phyloP scores from a whole-genome alignment of 2,113 vertebrate genomes.

The Gopherus evgoodei region DNA sequence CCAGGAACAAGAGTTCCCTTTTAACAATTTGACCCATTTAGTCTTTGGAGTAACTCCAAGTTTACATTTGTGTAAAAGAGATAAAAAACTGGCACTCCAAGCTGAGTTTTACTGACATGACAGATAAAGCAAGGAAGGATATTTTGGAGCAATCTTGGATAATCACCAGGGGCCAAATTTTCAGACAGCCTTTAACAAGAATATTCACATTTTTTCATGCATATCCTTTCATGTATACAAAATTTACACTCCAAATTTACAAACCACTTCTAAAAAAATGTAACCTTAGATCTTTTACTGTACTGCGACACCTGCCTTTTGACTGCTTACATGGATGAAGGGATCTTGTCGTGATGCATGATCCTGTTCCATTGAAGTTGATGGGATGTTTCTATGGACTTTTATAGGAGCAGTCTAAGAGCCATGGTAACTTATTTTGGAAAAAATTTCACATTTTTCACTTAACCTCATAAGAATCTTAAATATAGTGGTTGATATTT shows the following conservation, averaged over 20 bases:
- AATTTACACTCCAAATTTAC: not conserved
- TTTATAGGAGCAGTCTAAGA: not conserved
- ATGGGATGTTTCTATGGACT: not conserved
- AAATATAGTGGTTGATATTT: not conserved
- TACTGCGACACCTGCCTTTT: not conserved
- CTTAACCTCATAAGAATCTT: not conserved
- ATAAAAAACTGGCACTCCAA: not conserved
- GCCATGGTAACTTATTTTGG: not conserved
- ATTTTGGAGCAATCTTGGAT: not conserved
- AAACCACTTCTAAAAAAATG: not conserved
- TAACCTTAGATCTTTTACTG: not conserved
- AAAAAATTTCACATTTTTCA: not conserved
- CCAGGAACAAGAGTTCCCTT: not conserved
- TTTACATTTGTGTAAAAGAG: not conserved
- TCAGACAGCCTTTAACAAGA: not conserved
- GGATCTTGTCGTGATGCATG: not conserved
- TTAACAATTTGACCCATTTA: not conserved
- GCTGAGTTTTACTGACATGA: not conserved
- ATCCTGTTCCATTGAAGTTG: not conserved
- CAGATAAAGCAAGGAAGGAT: not conserved
- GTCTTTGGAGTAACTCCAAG: not conserved
- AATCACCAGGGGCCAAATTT: not conserved
- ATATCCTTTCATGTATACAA: not conserved
- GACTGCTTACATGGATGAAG: not conserved
- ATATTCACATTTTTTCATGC: not conserved